Percentiles rank a stretch among this genome's conserved stretches.
Evolutionary conservation across 2,113 vertebrate species (phyloP).

Genomic region (Hucho hucho): DNA sequence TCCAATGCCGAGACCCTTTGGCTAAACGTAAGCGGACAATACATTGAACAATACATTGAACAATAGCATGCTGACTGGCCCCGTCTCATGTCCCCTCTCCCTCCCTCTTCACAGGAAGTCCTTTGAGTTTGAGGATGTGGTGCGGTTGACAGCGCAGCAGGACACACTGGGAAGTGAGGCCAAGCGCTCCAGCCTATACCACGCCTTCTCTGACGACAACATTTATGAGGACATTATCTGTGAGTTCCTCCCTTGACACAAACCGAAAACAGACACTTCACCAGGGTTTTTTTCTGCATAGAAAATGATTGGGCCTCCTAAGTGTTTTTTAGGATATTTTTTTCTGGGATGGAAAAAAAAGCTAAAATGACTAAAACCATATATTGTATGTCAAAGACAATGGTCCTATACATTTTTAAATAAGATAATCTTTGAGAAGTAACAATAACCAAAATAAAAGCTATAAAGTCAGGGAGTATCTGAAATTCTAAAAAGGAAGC

Average conservation of each 20-base stretch:
- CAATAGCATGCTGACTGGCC: slow-evolving; percentile 10
- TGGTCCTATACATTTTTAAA: too few relatives aligned
- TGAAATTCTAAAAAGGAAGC: too few relatives aligned
- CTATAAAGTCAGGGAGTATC: too few relatives aligned
- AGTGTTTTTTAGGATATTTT: too few relatives aligned
- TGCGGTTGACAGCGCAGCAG: slow-evolving; percentile 75
- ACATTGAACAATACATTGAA: background rate
- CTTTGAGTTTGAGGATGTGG: slow-evolving; percentile 95
- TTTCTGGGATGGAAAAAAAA: too few relatives aligned
- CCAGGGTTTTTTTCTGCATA: too few relatives aligned
- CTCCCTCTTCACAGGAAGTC: slow-evolving; percentile 84
- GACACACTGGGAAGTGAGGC: slow-evolving; percentile 64
- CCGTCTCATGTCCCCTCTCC: slow-evolving; percentile 31
- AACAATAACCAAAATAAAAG: too few relatives aligned
- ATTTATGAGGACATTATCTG: slow-evolving; percentile 95
- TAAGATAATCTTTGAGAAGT: too few relatives aligned
- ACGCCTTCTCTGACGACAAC: slow-evolving; percentile 91
- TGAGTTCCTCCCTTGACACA: slow-evolving; percentile 66
- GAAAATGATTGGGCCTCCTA: too few relatives aligned
- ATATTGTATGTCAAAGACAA: too few relatives aligned
- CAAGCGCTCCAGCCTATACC: slow-evolving; percentile 74
- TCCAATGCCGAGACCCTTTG: background rate
- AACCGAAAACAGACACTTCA: background rate
- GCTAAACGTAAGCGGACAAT: background rate
- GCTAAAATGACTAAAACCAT: too few relatives aligned